Conservation (phyloP, 2,113 vertebrate genomes). For the Anolis sagrei region DNA sequence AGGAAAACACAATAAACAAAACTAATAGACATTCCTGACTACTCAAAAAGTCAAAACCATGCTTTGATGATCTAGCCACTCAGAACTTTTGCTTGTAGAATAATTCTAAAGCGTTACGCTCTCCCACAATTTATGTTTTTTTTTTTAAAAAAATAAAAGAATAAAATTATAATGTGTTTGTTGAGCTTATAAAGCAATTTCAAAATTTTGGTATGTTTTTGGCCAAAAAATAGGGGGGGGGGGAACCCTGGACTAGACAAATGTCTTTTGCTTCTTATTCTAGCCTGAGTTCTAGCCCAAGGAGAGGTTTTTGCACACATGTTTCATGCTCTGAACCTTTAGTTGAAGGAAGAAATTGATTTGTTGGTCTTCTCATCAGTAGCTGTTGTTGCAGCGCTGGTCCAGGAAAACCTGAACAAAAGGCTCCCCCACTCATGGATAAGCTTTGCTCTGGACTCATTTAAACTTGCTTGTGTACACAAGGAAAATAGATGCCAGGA, state of each 20-base stretch:
- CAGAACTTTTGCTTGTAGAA: neutral
- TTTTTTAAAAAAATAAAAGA: no score
- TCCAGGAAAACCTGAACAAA: neutral
- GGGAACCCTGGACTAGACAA: neutral
- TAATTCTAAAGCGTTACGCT: no score
- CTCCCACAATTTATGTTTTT: no score
- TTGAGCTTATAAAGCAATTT: neutral
- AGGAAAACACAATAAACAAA: no score
- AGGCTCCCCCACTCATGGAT: no score
- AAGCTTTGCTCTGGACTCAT: no score
- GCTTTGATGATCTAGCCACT: neutral
- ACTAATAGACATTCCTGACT: no score
- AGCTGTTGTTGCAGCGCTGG: neutral
- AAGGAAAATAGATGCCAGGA: no score
- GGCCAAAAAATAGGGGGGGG: neutral
- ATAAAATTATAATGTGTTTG: no score
- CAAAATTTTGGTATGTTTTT: neutral
- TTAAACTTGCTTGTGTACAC: no score
- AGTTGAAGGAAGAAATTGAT: neutral
- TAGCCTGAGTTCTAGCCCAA: neutral
- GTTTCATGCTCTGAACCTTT: neutral
- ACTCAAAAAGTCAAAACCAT: no score
- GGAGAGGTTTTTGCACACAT: neutral
- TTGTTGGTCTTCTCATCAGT: neutral
- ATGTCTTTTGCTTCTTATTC: neutral